phyloP scores from a whole-genome alignment of 2,797 vertebrate genomes.

The Neosilurus mollespiculum region DNA sequence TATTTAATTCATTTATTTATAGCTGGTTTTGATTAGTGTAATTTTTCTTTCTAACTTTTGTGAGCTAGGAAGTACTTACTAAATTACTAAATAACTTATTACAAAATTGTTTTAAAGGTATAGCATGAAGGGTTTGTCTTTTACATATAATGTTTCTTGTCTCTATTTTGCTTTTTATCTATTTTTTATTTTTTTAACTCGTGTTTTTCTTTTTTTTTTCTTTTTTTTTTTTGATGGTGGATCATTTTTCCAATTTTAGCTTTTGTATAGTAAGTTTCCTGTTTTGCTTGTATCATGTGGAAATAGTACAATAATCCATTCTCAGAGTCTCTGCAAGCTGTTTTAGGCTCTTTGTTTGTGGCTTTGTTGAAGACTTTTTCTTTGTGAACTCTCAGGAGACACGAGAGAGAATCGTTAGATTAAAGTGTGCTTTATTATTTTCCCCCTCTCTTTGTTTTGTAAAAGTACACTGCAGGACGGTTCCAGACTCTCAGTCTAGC shows the following conservation, averaged over 20 bases:
- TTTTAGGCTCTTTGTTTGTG: not conserved
- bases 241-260: not conserved
- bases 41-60: not conserved
- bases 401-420: not conserved
- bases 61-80: not conserved
- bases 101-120: too few relatives aligned
- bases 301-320: not conserved
- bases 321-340: not conserved
- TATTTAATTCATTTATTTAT: not conserved
- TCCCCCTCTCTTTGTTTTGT: not conserved
- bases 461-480: not conserved
- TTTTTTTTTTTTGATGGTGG: not conserved
- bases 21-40: not conserved
- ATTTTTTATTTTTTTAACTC: not conserved
- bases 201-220: not conserved
- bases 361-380: conserved; percentile 2
- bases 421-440: conserved; percentile 6
- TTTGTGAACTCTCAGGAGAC: not conserved
- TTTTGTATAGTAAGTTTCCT: not conserved
- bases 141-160: too few relatives aligned
- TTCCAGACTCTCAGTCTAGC: too few relatives aligned
- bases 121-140: too few relatives aligned
- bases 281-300: not conserved
- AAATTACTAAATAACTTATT: not conserved
- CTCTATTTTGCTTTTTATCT: too few relatives aligned